Conservation (phyloP, 2,888 invertebrate species). For the Laothoe populi region DNA sequence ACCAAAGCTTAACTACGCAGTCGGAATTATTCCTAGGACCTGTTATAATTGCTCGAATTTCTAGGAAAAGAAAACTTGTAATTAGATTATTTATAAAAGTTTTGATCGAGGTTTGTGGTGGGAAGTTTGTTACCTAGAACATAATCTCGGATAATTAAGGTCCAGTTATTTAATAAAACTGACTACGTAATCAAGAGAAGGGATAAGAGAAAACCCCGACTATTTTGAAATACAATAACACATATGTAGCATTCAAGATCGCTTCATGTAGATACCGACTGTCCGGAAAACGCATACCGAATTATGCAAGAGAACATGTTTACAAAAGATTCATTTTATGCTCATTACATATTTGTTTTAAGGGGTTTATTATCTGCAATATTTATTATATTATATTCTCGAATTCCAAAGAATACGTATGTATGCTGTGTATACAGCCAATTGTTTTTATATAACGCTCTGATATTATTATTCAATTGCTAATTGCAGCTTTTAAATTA, state of each 20-base stretch:
- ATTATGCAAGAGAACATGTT: constrained; percentile 9
- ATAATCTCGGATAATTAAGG: neutral
- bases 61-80: neutral
- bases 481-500: neutral
- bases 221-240: no score
- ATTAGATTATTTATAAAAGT: neutral
- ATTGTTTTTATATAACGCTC: neutral
- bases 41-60: neutral
- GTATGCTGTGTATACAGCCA: neutral
- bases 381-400: neutral
- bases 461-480: neutral
- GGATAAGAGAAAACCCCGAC: no score
- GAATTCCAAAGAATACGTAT: neutral
- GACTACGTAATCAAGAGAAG: no score
- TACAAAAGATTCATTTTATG: neutral
- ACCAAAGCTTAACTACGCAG: neutral
- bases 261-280: neutral
- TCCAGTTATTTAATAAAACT: no score
- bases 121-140: neutral
- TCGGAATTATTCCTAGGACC: neutral
- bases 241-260: no score
- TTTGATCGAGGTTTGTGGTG: neutral
- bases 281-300: neutral
- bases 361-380: neutral
- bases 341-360: constrained; percentile 6